Percentiles rank a stretch among this genome's conserved stretches.
Conservation (phyloP, 2,888 invertebrate species). For the Fabriciana adippe region DNA sequence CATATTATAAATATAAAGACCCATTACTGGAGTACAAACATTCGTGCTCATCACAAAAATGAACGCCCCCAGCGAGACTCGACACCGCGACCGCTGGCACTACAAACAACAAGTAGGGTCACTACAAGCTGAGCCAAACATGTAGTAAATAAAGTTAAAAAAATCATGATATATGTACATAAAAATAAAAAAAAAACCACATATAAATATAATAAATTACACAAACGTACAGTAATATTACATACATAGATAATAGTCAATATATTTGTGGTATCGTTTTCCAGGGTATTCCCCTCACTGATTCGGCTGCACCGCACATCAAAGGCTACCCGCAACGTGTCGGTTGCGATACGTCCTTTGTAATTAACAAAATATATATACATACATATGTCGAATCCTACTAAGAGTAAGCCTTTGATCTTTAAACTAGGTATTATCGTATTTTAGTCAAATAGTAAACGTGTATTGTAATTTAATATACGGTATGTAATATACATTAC, state of each 20-base stretch:
- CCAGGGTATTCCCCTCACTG: not conserved
- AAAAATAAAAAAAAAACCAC: too few species aligned
- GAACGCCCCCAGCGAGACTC: too few species aligned
- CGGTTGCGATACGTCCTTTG: constrained; percentile 7
- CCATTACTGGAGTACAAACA: too few species aligned
- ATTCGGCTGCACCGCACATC: not conserved
- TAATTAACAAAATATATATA: constrained; percentile 9
- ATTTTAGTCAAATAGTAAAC: not conserved
- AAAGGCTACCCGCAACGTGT: constrained; percentile 11
- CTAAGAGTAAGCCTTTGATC: constrained; percentile 4
- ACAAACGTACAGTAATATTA: too few species aligned
- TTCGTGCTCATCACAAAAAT: too few species aligned
- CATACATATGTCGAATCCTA: not conserved
- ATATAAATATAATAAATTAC: too few species aligned
- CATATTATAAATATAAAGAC: too few species aligned
- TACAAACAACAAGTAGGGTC: not conserved
- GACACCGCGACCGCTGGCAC: not conserved
- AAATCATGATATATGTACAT: too few species aligned
- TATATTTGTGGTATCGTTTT: not conserved
- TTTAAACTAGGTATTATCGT: not conserved
- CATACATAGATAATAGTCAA: not conserved
- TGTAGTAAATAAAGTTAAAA: too few species aligned
- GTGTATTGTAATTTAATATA: too few species aligned
- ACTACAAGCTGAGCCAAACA: not conserved
- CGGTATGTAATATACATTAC: too few species aligned